Conservation (phyloP, 2,113 vertebrate species). For the Heterotis niloticus region DNA sequence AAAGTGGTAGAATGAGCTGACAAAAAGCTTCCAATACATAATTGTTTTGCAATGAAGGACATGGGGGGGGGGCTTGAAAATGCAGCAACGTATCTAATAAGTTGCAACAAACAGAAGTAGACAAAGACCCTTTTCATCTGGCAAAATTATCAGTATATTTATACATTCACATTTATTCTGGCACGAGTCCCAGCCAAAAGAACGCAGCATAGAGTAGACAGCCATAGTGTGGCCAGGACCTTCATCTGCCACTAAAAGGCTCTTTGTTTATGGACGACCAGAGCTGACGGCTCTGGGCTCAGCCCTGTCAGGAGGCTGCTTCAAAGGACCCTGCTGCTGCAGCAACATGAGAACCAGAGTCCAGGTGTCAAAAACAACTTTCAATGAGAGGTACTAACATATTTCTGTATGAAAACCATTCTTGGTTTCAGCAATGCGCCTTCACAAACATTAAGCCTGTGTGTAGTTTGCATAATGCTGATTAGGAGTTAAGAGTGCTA, state of each 20-base stretch:
- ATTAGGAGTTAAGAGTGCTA: constrained; percentile 12
- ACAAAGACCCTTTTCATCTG: constrained; percentile 12
- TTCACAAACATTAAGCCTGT: background rate
- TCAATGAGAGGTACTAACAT: background rate
- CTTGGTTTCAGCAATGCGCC: background rate
- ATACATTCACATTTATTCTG: constrained; percentile 27
- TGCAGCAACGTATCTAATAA: background rate
- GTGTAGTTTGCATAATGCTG: background rate
- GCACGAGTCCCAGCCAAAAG: constrained; percentile 21
- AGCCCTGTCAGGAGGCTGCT: background rate
- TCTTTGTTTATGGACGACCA: constrained; percentile 16
- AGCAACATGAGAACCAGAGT: background rate
- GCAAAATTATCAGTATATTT: constrained; percentile 17
- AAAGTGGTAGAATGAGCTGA: background rate
- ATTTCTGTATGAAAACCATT: background rate
- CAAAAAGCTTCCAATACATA: background rate
- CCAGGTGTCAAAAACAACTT: background rate
- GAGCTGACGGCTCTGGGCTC: background rate
- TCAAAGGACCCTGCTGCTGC: constrained; percentile 8
- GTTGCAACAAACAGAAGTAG: background rate
- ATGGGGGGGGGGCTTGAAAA: background rate
- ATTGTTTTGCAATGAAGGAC: background rate
- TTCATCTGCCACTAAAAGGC: constrained; percentile 22
- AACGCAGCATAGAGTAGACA: background rate
- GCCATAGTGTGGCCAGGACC: constrained; percentile 14